These are phyloP conservation scores for Microctonus brassicae DNA, from an alignment of 2,888 invertebrate genomes.

Conservation along the genomic window DNA sequence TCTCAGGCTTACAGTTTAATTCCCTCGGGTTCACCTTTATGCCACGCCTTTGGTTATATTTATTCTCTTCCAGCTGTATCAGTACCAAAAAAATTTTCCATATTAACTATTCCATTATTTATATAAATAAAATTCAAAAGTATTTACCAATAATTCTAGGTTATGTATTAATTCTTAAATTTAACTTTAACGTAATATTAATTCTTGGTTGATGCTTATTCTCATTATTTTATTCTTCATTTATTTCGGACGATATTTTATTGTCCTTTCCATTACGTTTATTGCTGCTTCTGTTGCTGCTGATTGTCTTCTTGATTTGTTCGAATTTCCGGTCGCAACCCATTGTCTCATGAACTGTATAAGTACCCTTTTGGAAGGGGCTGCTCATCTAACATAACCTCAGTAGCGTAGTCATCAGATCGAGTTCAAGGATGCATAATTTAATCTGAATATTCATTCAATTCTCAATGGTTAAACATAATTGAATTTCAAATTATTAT, in stretches of 20 bases:
- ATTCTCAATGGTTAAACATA: neutral
- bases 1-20: conserved; percentile 48
- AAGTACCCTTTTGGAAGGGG: conserved; percentile 30
- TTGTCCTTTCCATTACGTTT: conserved; percentile 46
- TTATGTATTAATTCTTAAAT: neutral
- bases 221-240: no score
- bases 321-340: conserved; percentile 53
- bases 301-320: conserved; percentile 51
- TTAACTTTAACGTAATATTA: neutral
- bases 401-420: neutral
- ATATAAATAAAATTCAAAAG: no score
- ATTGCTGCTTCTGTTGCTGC: no score
- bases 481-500: neutral
- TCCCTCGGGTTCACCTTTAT: conserved; percentile 52
- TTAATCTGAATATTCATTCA: neutral
- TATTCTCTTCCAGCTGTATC: conserved; percentile 24
- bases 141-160: neutral
- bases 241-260: neutral
- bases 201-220: neutral
- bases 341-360: conserved; percentile 34
- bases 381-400: conserved; percentile 12
- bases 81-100: no score
- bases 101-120: no score
- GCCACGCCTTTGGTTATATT: conserved; percentile 51
- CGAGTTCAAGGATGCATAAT: neutral